Percentiles rank a stretch among this genome's conserved stretches.
Conservation (phyloP, 2,113 vertebrate genomes). For the Leucoraja erinaceus region DNA sequence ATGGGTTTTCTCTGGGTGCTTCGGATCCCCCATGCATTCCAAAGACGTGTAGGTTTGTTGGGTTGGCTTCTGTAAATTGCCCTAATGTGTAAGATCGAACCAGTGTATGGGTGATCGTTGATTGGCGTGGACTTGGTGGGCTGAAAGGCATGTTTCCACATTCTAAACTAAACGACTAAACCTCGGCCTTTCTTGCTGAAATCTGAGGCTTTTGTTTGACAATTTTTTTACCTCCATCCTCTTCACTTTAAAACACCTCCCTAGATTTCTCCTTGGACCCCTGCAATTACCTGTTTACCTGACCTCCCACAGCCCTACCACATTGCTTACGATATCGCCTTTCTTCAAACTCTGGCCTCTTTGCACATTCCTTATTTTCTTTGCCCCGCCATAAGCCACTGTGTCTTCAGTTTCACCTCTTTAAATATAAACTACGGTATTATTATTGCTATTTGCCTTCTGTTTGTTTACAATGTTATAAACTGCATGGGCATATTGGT, state of each 20-base stretch:
- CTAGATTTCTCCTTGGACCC: too few species aligned
- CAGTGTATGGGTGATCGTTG: too few species aligned
- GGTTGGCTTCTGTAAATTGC: too few species aligned
- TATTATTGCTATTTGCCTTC: background rate
- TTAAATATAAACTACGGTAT: background rate
- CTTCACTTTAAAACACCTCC: background rate
- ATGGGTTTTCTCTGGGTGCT: too few species aligned
- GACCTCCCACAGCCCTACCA: background rate
- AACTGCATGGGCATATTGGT: background rate
- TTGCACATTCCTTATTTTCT: background rate
- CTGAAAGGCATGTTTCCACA: too few species aligned
- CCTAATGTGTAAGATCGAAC: too few species aligned
- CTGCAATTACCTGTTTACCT: background rate
- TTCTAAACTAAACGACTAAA: background rate
- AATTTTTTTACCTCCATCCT: background rate
- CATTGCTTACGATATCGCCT: background rate
- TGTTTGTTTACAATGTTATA: background rate
- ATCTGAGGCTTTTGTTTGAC: background rate
- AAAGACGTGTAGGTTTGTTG: too few species aligned
- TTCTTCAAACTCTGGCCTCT: background rate
- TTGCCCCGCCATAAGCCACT: background rate
- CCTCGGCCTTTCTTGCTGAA: background rate
- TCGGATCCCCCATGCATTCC: too few species aligned
- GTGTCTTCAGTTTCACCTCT: background rate
- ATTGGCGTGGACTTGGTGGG: too few species aligned